Conservation (phyloP, 1,140 invertebrate species). For the Temnothorax nylanderi region DNA sequence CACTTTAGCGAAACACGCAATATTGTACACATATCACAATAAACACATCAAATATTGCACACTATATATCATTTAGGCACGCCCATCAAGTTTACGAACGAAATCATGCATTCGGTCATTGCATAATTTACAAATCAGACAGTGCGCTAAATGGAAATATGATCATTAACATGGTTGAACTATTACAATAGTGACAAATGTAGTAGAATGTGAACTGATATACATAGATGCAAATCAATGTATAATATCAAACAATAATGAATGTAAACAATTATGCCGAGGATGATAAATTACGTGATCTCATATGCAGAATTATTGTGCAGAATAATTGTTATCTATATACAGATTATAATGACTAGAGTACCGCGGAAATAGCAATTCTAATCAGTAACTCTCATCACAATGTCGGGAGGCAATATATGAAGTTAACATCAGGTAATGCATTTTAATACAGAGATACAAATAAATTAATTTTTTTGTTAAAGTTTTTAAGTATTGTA, state of each 20-base stretch:
- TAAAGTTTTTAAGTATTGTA: background rate
- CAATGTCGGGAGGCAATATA: background rate
- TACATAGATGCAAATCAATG: constrained; percentile 43
- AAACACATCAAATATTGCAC: background rate
- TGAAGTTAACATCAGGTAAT: background rate
- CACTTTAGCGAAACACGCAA: background rate
- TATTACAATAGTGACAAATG: constrained; percentile 38
- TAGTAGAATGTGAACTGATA: constrained; percentile 47
- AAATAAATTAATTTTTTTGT: background rate
- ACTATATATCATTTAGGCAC: background rate
- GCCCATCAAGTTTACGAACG: constrained; percentile 40
- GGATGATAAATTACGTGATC: constrained; percentile 45
- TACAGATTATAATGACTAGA: constrained; percentile 11
- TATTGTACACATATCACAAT: no score
- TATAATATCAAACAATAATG: constrained; percentile 53
- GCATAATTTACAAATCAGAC: constrained; percentile 44
- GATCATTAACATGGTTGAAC: constrained; percentile 53
- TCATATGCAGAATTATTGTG: constrained; percentile 19
- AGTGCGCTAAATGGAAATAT: constrained; percentile 47
- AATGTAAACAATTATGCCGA: constrained; percentile 44
- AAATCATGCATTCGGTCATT: constrained; percentile 41
- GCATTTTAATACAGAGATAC: background rate
- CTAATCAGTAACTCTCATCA: constrained; percentile 17
- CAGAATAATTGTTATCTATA: constrained; percentile 24
- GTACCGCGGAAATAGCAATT: constrained; percentile 13